phyloP scores from a whole-genome alignment of 2,888 invertebrate genomes.

The Drosophila barbarae region DNA sequence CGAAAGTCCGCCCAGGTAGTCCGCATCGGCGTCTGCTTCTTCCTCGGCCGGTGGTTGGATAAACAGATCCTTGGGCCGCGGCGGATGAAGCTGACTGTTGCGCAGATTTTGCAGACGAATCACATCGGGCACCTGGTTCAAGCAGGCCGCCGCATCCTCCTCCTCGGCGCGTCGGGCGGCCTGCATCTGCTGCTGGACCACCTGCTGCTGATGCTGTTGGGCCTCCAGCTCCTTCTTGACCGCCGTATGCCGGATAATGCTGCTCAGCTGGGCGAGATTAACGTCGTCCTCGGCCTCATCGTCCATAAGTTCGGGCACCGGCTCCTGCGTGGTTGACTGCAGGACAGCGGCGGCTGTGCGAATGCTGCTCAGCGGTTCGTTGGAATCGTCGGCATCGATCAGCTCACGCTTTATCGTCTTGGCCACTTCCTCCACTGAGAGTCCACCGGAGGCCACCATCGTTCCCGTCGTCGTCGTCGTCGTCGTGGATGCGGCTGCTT shows the following conservation, averaged over 20 bases:
- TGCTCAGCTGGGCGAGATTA: slow-evolving; percentile 78
- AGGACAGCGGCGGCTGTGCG: slow-evolving; percentile 52
- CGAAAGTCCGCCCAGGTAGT: slow-evolving; percentile 71
- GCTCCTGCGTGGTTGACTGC: slow-evolving; percentile 29
- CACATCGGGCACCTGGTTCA: slow-evolving; percentile 74
- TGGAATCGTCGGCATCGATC: slow-evolving; percentile 77
- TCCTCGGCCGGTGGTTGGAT: slow-evolving; percentile 46
- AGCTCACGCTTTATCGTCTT: slow-evolving; percentile 76
- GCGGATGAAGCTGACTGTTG: slow-evolving; percentile 41
- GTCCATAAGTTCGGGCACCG: slow-evolving; percentile 47
- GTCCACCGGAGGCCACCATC: slow-evolving; percentile 10
- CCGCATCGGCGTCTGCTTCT: slow-evolving; percentile 45
- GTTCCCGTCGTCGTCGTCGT: slow-evolving; percentile 13
- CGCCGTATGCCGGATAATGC: slow-evolving; percentile 73
- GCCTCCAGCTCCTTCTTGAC: slow-evolving; percentile 74
- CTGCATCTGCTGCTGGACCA: slow-evolving; percentile 36
- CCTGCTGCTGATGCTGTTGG: slow-evolving; percentile 53
- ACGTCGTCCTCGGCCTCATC: slow-evolving; percentile 79
- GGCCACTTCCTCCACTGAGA: slow-evolving; percentile 53
- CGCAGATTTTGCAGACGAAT: slow-evolving; percentile 66
- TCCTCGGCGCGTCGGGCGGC: slow-evolving; percentile 15
- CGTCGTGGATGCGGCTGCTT: slow-evolving; percentile 37
- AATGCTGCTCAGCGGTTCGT: slow-evolving; percentile 76
- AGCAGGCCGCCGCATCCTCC: slow-evolving; percentile 47
- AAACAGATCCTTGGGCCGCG: slow-evolving; percentile 36